These are phyloP conservation scores for Apolygus lucorum DNA, from an alignment of 1,140 invertebrate species.

Conservation along the genomic window DNA sequence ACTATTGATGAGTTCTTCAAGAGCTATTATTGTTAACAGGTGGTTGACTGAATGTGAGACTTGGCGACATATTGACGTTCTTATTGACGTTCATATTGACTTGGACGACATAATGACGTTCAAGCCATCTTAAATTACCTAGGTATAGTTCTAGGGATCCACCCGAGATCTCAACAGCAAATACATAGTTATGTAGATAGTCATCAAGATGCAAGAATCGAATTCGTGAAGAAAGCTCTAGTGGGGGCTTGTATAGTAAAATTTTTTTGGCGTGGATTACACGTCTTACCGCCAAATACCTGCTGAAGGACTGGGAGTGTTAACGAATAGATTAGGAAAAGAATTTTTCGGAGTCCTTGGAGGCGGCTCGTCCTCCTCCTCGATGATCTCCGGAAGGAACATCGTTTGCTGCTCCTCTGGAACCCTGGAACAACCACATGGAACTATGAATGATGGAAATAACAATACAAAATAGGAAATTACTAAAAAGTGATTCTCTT, in stretches of 20 bases:
- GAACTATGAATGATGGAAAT: too few relatives aligned
- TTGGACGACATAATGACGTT: neutral
- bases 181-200: neutral
- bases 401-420: conserved; percentile 52
- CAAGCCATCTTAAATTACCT: neutral
- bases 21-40: too few relatives aligned
- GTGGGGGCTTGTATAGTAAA: too few relatives aligned
- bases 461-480: too few relatives aligned
- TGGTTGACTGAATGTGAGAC: too few relatives aligned
- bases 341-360: conserved; percentile 38
- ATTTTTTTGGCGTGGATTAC: too few relatives aligned
- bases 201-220: neutral
- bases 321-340: conserved; percentile 16
- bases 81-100: too few relatives aligned
- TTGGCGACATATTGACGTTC: too few relatives aligned
- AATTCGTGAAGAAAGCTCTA: neutral
- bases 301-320: conserved; percentile 26
- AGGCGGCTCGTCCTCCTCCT: conserved; percentile 52
- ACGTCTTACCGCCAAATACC: conserved; percentile 34
- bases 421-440: conserved; percentile 46
- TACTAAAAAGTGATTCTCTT: too few relatives aligned
- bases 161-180: neutral
- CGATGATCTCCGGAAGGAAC: conserved; percentile 50
- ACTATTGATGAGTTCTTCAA: too few relatives aligned
- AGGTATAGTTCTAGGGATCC: neutral